These are phyloP conservation scores for Oceanites oceanicus DNA, from an alignment of 2,113 vertebrate species.

Conservation along the genomic window DNA sequence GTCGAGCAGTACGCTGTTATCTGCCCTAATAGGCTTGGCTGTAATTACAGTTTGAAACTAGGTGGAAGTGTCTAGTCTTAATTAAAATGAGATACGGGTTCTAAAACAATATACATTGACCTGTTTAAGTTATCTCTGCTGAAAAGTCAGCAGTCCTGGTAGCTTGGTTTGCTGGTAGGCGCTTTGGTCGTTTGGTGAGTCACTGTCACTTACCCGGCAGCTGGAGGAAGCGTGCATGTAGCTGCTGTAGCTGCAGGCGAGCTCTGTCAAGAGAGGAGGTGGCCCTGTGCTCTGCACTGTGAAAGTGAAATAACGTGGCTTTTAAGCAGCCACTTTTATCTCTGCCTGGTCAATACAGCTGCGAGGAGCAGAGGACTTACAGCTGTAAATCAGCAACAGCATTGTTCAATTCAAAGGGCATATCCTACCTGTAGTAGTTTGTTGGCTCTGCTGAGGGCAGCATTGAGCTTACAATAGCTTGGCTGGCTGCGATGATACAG, in stretches of 20 bases:
- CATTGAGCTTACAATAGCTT: neutral
- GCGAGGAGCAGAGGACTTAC: neutral
- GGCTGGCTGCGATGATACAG: accelerated
- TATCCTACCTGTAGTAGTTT: neutral
- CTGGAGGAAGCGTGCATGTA: accelerated
- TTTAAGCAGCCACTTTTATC: neutral
- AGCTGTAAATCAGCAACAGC: neutral
- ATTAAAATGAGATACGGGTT: neutral
- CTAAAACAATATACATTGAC: accelerated
- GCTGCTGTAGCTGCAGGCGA: neutral
- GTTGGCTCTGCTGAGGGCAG: constrained; percentile 2
- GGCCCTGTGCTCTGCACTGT: neutral
- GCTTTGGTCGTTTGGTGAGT: neutral
- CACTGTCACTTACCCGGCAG: accelerated
- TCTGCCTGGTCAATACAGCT: neutral
- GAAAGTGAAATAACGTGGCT: neutral
- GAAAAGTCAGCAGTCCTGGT: neutral
- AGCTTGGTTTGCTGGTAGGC: neutral
- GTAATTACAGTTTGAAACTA: neutral
- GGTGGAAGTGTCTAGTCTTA: neutral
- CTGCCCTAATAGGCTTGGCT: neutral
- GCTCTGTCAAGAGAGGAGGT: neutral
- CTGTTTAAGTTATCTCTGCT: neutral
- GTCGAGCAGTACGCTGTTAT: neutral
- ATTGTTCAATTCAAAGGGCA: accelerated